Base-by-base conservation (phyloP, 2,113 vertebrate species). In the Cololabis saira region DNA sequence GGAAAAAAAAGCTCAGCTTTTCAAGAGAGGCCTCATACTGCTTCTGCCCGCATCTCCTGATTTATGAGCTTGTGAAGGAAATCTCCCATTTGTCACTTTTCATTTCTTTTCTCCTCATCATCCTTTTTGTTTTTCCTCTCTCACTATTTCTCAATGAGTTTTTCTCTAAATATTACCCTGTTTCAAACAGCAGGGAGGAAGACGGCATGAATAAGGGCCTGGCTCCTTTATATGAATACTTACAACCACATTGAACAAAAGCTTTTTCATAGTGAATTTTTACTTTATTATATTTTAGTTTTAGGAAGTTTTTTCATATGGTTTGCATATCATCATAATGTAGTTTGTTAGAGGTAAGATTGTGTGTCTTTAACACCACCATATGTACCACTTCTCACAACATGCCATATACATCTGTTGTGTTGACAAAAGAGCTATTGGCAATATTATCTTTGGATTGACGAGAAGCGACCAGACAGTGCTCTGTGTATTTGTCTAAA, bases 21-120 rank as follows among this genome's bases (percentile, higher is more conserved):
- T 9, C 37, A 40, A 63, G 64, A 41, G 68, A 78, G 82, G 73
- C 78, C 80, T 78, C 66, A 51, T 56, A 53, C 65, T 82, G 85
- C 74, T 70, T 68, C 74, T 70, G 64, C 78, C 72, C 33, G 58
- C 42, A 56, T 85, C 67, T 75, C 18, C 74, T 82, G 81, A 90
- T 90, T 90, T 87, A 91, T 83, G 76, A 73, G 74, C 87, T 84
- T 74, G 76, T 77, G 84, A 80, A 90, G 89, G 88, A 92, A 91
- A 91, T 90, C 78, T 90, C 89, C 89, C 85, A 90, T 92, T 92
- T 91, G 89, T 90, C 86, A 85, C 83, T 84, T 90, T 86, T 88
- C 78, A 78, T 89, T 84, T 84, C 10, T 69, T 84, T 82, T 86
- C 69, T 80, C 50, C 69, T 67, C 47, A 21, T 72, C 60, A 60